Evolutionary conservation across 2,888 invertebrate species (phyloP), one percentile per base, ranked within the genome.

Genomic region (Azorinus chamasolen): DNA sequence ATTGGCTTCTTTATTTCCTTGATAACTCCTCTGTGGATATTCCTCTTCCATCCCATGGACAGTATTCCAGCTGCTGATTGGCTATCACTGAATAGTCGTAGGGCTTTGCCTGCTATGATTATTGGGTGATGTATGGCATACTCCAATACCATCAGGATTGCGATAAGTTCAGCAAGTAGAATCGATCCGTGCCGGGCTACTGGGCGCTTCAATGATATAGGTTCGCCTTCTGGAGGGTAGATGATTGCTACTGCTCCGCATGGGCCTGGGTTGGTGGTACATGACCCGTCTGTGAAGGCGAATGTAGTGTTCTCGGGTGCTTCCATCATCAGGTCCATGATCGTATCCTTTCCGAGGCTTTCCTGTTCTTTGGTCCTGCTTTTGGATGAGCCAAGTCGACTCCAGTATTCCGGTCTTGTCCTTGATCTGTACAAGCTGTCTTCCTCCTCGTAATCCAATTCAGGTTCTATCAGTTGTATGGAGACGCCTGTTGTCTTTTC

Each of bases 211-310:
- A 50, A 22, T 24, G 20, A 12, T 12, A 50, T 24, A 8, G 50
- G 12, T 50, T 50, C 50, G 14, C 50, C 50, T 50, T 50, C 50
- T 50, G 50, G 12, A 12, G 22, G 50, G 22, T 50, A 50, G 14
- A 45, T 45, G 45, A 45, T 16, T 20, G 45, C 32, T 10, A n/a
- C 32, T 32, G 32, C 4, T 32, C 32, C 32, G 10, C 32, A 32
- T 10, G 32, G 32, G 4, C 32, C 32, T 32, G 32, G 32, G 10
- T 32, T 32, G 32, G 5, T 4, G 4, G 10, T 32, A 10, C 32
- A 32, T 32, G 32, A 32, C 4, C 32, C 32, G 10, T 32, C 32
- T 6, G 32, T 32, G 32, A 32, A 32, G 5, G 32, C 32, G 32
- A 32, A 32, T 6, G 32, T 10, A 6, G 32, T 32, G 5, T 10